Evolutionary conservation across 2,113 vertebrate species (phyloP), one percentile per base, ranked within the genome.

Genomic region (Nesoenas mayeri): DNA sequence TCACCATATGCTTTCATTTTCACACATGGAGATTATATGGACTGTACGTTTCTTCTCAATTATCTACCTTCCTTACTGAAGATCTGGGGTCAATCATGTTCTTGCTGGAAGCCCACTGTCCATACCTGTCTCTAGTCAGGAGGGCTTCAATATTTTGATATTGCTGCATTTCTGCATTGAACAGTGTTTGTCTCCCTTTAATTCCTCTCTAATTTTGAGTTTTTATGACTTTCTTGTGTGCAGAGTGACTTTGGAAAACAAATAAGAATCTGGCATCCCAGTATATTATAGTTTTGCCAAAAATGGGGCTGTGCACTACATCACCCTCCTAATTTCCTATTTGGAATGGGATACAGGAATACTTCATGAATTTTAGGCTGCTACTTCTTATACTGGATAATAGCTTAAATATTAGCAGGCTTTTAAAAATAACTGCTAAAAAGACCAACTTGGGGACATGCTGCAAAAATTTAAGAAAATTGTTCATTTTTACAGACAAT

Each of bases 401-500:
- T 17, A 47, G 54, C 58, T 78, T 58, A 65, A 91, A 32, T 65
- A 79, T 87, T 72, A 72, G 38, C 69, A 87, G n/a, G 12, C 61
- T 91, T 89, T 95, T 75, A 67, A 93, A 95, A 92, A 67, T 56
- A 91, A 79, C 84, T 36, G 20, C 61, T 74, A 34, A 44, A 79
- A 53, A 5, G 5, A 58, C 53, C 38, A 81, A 15, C 47, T 16
- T 66, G 44, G 31, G 50, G 56, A 1, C 50, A 19, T 3, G 29
- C 65, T 94, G 29, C 69, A 79, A 82, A 96, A 86, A 67, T 48
- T 20, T 7, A 56, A 42, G 24, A 5, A 26, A 86, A 61, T 10
- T 36, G 34, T 73, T 83, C 29, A 19, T 92, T 94, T 88, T 31
- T 44, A n/a, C 53, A 90, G 64, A 97, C 83, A 93, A 92, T 84